A percentile compares a stretch with the other conserved stretches of the same genome.
phyloP scores from a whole-genome alignment of 2,797 vertebrate genomes.

The Champsocephalus esox region DNA sequence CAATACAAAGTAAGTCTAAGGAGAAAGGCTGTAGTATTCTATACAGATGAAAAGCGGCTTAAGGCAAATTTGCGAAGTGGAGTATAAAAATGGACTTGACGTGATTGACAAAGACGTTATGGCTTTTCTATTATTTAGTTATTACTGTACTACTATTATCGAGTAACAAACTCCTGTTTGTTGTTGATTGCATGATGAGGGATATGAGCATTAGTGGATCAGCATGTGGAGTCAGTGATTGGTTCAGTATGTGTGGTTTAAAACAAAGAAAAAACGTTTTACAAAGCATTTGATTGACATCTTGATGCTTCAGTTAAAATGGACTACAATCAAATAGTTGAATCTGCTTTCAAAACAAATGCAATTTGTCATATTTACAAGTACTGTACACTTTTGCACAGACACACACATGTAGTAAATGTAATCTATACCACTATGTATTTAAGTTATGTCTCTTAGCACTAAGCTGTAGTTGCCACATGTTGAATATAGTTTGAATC shows the following conservation, averaged over 20 bases:
- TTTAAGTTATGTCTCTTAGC: no score
- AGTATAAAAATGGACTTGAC: no score
- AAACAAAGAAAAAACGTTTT: neutral
- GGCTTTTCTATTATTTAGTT: no score
- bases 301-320: neutral
- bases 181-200: neutral
- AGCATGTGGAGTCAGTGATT: neutral
- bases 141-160: no score
- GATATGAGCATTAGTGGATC: neutral
- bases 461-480: no score
- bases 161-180: no score
- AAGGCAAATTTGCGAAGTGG: neutral
- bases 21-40: neutral
- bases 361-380: neutral
- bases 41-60: neutral
- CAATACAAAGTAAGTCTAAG: neutral
- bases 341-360: no score
- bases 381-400: neutral
- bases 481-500: conserved; percentile 2
- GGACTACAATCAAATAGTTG: neutral
- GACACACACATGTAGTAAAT: neutral
- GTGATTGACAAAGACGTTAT: neutral
- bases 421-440: no score
- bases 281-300: neutral
- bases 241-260: neutral